phyloP scores from a whole-genome alignment of 2,113 vertebrate genomes.

The Lamprotornis superbus region DNA sequence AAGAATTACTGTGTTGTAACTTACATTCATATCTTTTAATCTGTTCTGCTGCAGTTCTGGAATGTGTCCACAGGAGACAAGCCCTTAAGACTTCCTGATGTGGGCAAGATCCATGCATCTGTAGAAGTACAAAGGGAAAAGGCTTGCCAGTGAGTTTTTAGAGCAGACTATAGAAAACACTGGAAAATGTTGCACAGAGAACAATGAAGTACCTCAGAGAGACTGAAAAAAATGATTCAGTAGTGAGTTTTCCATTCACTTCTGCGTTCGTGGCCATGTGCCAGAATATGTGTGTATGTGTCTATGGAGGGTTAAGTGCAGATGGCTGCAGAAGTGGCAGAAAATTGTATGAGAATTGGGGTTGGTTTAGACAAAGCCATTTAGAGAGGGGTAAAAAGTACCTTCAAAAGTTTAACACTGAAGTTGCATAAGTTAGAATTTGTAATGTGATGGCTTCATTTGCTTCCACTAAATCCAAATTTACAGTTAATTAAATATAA shows the following conservation, averaged over 20 bases:
- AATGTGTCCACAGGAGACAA: not conserved
- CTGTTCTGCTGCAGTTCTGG: not conserved
- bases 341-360: not conserved
- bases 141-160: not conserved
- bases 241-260: constrained; percentile 7
- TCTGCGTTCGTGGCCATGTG: not conserved
- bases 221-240: constrained; percentile 14
- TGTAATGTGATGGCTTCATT: not conserved
- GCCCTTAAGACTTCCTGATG: not conserved
- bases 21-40: not conserved
- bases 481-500: not conserved
- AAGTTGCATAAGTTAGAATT: not conserved
- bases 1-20: not conserved
- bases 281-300: not conserved
- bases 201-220: not conserved
- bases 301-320: not conserved
- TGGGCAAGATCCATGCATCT: not conserved
- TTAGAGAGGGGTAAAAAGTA: not conserved
- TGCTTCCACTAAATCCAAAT: not conserved
- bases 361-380: not conserved
- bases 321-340: not conserved
- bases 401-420: not conserved
- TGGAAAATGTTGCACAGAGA: constrained; percentile 9
- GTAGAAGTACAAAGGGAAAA: not conserved
- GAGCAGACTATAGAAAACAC: not conserved